These are phyloP conservation scores for Hanleya hanleyi DNA, from an alignment of 2,888 invertebrate species.

Conservation along the genomic window DNA sequence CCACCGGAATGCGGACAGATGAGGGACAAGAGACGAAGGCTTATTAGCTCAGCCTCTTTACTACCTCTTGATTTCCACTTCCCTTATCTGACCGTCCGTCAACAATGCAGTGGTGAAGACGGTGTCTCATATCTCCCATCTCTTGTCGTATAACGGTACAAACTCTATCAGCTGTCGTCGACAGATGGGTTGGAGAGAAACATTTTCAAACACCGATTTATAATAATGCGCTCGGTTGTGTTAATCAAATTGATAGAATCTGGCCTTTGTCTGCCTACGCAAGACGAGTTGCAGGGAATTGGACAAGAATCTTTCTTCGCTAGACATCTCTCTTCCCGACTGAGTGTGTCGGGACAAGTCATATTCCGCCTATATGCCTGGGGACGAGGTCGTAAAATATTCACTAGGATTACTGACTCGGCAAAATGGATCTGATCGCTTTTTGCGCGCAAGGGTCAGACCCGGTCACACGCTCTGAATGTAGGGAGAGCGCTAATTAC, in stretches of 20 bases:
- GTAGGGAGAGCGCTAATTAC: no score
- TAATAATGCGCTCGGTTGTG: not conserved
- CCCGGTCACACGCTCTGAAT: no score
- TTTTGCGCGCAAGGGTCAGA: no score
- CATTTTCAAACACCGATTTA: slow-evolving; percentile 7
- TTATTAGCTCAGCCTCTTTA: not conserved
- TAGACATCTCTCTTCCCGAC: no score
- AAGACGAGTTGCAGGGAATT: not conserved
- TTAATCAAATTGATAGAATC: slow-evolving; percentile 6
- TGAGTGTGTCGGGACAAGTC: no score
- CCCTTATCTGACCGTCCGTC: not conserved
- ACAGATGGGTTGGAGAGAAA: not conserved
- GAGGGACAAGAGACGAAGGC: no score
- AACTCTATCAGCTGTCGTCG: slow-evolving; percentile 1
- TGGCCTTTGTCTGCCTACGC: not conserved
- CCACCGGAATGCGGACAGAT: no score
- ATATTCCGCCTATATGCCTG: no score
- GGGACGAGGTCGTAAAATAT: no score
- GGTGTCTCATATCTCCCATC: not conserved
- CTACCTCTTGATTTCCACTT: not conserved
- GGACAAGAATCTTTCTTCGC: no score
- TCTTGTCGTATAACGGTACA: not conserved
- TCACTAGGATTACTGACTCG: no score
- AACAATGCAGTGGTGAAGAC: not conserved
- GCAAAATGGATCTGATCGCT: no score